Conservation (phyloP, 53 echinoderm and acorn worm genomes). For the Antedon mediterranea region DNA sequence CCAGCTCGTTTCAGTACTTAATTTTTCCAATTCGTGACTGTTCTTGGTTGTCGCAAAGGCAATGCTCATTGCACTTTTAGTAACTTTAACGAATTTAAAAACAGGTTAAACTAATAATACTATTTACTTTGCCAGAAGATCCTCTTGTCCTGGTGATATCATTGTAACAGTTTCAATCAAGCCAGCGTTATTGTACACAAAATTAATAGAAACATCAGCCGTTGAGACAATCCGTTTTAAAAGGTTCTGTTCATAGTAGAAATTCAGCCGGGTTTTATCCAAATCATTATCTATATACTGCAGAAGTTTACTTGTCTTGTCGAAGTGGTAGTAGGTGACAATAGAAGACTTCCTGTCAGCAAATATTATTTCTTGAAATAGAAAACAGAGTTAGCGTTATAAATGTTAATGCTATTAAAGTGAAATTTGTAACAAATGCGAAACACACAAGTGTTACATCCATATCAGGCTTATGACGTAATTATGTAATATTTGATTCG, state of each 20-base stretch:
- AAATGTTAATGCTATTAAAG: no score
- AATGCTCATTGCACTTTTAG: no score
- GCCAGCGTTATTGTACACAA: neutral
- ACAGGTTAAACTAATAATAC: no score
- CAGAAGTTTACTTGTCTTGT: neutral
- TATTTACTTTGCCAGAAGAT: neutral
- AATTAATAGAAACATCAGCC: neutral
- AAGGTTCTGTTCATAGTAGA: neutral
- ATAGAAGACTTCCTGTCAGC: neutral
- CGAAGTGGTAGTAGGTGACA: neutral
- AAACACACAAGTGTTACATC: no score
- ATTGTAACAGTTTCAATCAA: neutral
- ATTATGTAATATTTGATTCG: no score
- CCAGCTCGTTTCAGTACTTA: no score
- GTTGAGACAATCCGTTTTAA: neutral
- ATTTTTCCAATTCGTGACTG: no score
- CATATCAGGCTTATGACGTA: no score
- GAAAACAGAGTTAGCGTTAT: neutral
- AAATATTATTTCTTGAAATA: neutral
- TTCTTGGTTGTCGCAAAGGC: no score
- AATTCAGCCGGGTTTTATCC: neutral
- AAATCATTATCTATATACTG: neutral
- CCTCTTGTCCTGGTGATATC: neutral
- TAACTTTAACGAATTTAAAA: no score
- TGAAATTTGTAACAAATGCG: no score